A percentile compares a stretch with the other conserved stretches of the same genome.
These are phyloP conservation scores for Anaspis maculata DNA, from an alignment of 2,888 invertebrate genomes.

Conservation along the genomic window DNA sequence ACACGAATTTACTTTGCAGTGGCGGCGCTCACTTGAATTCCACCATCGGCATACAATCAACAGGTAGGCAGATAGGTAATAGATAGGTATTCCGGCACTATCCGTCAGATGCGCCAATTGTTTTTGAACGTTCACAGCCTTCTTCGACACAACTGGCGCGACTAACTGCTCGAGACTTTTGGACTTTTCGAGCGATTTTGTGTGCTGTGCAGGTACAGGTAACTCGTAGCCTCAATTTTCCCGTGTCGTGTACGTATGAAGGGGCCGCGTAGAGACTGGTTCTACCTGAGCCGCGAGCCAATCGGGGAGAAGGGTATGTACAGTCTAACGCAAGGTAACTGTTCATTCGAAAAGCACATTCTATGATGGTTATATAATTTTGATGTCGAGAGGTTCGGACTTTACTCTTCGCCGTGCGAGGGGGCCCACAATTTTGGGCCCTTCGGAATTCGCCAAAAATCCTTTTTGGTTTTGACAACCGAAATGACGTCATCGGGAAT, in stretches of 20 bases:
- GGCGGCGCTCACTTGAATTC: constrained; percentile 1
- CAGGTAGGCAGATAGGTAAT: too few relatives aligned
- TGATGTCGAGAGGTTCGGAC: too few relatives aligned
- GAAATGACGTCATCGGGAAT: too few relatives aligned
- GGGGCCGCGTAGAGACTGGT: constrained; percentile 39
- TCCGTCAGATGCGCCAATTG: constrained; percentile 8
- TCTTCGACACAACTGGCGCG: constrained; percentile 7
- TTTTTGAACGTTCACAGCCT: constrained; percentile 25
- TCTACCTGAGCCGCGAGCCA: constrained; percentile 36
- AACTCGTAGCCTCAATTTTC: constrained; percentile 30
- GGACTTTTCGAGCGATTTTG: constrained; percentile 21
- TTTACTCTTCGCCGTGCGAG: too few relatives aligned
- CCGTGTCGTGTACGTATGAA: constrained; percentile 28
- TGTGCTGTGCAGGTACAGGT: constrained; percentile 25
- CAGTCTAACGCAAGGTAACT: constrained; percentile 37
- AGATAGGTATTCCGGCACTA: constrained; percentile 5
- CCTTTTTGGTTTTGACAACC: too few relatives aligned
- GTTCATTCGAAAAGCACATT: constrained; percentile 30
- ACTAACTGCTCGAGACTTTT: constrained; percentile 15
- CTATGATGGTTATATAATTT: constrained; percentile 37
- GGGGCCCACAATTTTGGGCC: too few relatives aligned
- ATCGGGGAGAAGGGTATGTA: constrained; percentile 33
- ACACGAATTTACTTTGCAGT: constrained; percentile 5
- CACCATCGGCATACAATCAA: constrained; percentile 10
- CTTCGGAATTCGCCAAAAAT: too few relatives aligned